A percentile compares a stretch with the other conserved stretches of the same genome.
These are phyloP conservation scores for Tetramorium parvispinum DNA, from an alignment of 1,140 invertebrate species.

Conservation along the genomic window DNA sequence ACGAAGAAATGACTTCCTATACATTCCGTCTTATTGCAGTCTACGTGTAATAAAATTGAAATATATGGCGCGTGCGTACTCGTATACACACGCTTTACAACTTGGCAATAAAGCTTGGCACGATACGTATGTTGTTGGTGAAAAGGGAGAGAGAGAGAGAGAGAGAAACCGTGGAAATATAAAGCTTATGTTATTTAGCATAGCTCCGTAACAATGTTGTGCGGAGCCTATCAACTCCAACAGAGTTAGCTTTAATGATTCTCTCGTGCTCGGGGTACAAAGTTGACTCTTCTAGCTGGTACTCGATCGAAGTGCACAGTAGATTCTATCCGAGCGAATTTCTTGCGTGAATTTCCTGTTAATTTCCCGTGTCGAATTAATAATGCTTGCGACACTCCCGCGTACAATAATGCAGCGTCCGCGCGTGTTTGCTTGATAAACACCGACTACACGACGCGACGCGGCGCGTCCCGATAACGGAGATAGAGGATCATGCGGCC, in stretches of 20 bases:
- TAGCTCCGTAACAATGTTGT: neutral
- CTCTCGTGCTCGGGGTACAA: neutral
- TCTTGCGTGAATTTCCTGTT: conserved; percentile 27
- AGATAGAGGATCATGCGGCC: conserved; percentile 31
- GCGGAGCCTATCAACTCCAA: neutral
- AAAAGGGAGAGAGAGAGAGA: neutral
- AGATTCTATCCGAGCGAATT: conserved; percentile 4
- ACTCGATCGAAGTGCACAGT: neutral
- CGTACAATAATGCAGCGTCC: conserved; percentile 6
- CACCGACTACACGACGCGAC: neutral
- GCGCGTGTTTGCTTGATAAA: conserved; percentile 41
- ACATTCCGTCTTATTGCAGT: conserved; percentile 33
- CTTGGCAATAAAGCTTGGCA: conserved; percentile 24
- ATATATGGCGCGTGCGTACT: neutral
- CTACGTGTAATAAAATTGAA: conserved; percentile 49
- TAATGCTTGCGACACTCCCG: conserved; percentile 5
- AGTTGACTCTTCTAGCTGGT: neutral
- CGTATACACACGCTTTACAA: conserved; percentile 23
- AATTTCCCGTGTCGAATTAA: conserved; percentile 14
- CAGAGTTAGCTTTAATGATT: conserved; percentile 25
- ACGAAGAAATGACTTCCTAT: conserved; percentile 26
- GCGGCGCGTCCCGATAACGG: conserved; percentile 9
- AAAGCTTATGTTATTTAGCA: conserved; percentile 25
- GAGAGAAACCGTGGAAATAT: neutral
- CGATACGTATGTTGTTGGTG: neutral